Evolutionary conservation across 2,888 invertebrate species (phyloP), one percentile per base, ranked within the genome.

Genomic region (Rhogogaster chlorosoma): DNA sequence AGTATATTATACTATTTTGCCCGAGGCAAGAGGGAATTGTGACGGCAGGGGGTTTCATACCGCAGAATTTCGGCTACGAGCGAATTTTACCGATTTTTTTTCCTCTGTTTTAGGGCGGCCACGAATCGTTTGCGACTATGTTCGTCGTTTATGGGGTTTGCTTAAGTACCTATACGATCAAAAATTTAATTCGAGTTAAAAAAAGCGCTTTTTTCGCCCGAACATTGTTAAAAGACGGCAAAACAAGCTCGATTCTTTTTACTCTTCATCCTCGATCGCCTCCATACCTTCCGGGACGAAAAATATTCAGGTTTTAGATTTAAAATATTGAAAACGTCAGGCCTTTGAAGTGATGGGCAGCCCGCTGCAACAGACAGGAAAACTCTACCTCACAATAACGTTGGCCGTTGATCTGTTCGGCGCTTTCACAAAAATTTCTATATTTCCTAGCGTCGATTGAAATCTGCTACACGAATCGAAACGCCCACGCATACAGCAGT

Each of bases 1-100:
- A 91, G 91, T 92, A 92, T 93, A 93, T 92, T 93, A 93, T 89
- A 90, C 91, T 90, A 91, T 91, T 89, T 86, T 87, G 89, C 91
- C 93, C 87, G 86, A 85, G 90, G 92, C 87, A 86, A 87, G 87
- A 89, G 90, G 91, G 93, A 93, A 93, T 92, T 90, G 90, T 90
- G 91, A 91, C 87, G 90, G 89, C 89, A 86, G 88, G 87, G 86
- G 84, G 85, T 83, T 70, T 61, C 83, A 49, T 83, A 49, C 42
- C 83, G 70, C 64, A 83, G 32, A 90, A 89, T 84, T 88, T 89
- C 87, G 89, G 88, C 88, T 89, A 87, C 85, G 84, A 53, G 73
- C 85, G 38, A 77, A 84, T 85, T 80, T n/a, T 78, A 61, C 84
- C 73, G 2, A 45, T 29, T 61, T 12, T 22, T n/a, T 12, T n/a